Conservation (phyloP, 2,888 invertebrate species). For the Caenorhabditis plicata region DNA sequence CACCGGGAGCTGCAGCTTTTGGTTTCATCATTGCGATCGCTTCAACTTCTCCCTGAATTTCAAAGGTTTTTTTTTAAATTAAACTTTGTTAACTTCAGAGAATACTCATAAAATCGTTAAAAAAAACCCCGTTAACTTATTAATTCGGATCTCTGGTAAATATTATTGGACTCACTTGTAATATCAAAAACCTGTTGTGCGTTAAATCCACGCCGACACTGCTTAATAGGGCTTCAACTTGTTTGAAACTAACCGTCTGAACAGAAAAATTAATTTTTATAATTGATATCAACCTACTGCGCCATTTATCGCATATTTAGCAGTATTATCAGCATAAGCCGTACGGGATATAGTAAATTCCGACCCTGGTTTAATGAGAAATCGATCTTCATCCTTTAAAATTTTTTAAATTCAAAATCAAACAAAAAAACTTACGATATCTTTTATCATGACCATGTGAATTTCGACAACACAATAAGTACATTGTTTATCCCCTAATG, state of each 20-base stretch:
- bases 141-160: background rate
- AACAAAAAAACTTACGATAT: slow-evolving; percentile 58
- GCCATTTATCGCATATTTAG: slow-evolving; percentile 41
- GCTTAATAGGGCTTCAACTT: slow-evolving; percentile 78
- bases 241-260: slow-evolving; percentile 77
- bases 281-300: no score
- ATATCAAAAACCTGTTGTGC: slow-evolving; percentile 92
- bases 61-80: background rate
- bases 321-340: slow-evolving; percentile 73
- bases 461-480: slow-evolving; percentile 83
- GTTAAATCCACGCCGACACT: slow-evolving; percentile 88
- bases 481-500: slow-evolving; percentile 71
- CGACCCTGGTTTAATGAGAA: slow-evolving; percentile 70
- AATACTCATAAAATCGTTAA: no score
- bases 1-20: slow-evolving; percentile 74
- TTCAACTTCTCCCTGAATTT: slow-evolving; percentile 99
- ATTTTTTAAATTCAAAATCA: background rate
- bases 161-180: slow-evolving; percentile 75
- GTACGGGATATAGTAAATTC: slow-evolving; percentile 83
- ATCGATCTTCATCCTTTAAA: background rate
- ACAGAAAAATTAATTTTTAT: no score
- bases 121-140: no score
- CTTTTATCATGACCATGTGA: slow-evolving; percentile 75
- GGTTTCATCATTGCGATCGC: slow-evolving; percentile 98
- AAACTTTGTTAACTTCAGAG: no score